Conservation (phyloP, 2,888 invertebrate genomes). For the Agriopis leucophaearia region DNA sequence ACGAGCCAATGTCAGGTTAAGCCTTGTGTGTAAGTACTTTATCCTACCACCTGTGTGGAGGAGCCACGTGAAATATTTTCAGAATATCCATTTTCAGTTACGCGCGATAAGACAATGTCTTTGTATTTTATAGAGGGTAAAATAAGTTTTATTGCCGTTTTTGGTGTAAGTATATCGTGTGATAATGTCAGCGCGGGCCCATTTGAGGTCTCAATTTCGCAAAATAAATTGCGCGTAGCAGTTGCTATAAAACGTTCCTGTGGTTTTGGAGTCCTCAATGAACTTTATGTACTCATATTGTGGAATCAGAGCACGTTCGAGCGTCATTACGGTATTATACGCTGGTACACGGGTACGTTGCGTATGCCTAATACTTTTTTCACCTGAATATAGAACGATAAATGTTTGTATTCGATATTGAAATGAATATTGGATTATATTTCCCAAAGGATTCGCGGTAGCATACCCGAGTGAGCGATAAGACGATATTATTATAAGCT, state of each 20-base stretch:
- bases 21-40: slow-evolving; percentile 61
- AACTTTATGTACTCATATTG: slow-evolving; percentile 26
- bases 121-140: slow-evolving; percentile 25
- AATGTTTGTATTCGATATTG: slow-evolving; percentile 47
- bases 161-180: slow-evolving; percentile 21
- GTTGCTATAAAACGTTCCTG: slow-evolving; percentile 33
- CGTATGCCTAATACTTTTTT: slow-evolving; percentile 35
- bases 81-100: slow-evolving; percentile 43
- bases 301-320: slow-evolving; percentile 27
- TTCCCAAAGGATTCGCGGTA: slow-evolving; percentile 28
- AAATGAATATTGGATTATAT: slow-evolving; percentile 44
- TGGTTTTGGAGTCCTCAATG: slow-evolving; percentile 30
- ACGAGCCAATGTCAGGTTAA: slow-evolving; percentile 66
- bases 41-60: slow-evolving; percentile 64
- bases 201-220: slow-evolving; percentile 30
- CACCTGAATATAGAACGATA: slow-evolving; percentile 39
- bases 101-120: slow-evolving; percentile 33
- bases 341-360: slow-evolving; percentile 19
- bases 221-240: slow-evolving; percentile 22
- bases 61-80: slow-evolving; percentile 51
- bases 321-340: slow-evolving; percentile 27
- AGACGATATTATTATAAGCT: slow-evolving; percentile 57
- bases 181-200: slow-evolving; percentile 28
- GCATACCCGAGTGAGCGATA: slow-evolving; percentile 46
- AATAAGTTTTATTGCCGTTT: slow-evolving; percentile 23